phyloP scores from a whole-genome alignment of 2,888 invertebrate species.

The Congeria kusceri region DNA sequence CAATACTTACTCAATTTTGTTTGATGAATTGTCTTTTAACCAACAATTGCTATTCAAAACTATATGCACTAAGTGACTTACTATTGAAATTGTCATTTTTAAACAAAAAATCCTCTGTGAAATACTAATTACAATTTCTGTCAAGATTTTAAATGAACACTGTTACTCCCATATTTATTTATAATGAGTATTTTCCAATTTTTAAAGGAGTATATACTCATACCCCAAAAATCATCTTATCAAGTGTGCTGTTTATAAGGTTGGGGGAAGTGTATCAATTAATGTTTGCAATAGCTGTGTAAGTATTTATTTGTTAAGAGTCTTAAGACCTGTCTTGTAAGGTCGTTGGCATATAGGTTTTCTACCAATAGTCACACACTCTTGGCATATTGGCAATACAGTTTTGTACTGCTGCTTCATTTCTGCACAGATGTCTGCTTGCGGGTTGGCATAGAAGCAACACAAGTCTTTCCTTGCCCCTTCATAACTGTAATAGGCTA shows the following conservation, averaged over 20 bases:
- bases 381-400: constrained; percentile 12
- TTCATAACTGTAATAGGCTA: constrained; percentile 9
- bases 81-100: too few species aligned
- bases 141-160: background rate
- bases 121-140: background rate
- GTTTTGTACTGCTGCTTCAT: constrained; percentile 21
- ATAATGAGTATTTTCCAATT: too few species aligned
- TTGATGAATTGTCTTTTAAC: too few species aligned
- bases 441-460: constrained; percentile 13
- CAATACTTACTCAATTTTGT: too few species aligned
- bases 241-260: too few species aligned
- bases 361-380: constrained; percentile 3
- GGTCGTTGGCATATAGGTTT: background rate
- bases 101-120: background rate
- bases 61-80: too few species aligned
- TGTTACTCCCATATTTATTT: too few species aligned
- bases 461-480: background rate
- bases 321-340: background rate
- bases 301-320: background rate
- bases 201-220: too few species aligned
- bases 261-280: background rate
- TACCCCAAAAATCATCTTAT: too few species aligned
- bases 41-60: too few species aligned
- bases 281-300: too few species aligned
- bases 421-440: background rate